Evolutionary conservation across 2,113 vertebrate genomes (phyloP).

Genomic region (Marmota monax): DNA sequence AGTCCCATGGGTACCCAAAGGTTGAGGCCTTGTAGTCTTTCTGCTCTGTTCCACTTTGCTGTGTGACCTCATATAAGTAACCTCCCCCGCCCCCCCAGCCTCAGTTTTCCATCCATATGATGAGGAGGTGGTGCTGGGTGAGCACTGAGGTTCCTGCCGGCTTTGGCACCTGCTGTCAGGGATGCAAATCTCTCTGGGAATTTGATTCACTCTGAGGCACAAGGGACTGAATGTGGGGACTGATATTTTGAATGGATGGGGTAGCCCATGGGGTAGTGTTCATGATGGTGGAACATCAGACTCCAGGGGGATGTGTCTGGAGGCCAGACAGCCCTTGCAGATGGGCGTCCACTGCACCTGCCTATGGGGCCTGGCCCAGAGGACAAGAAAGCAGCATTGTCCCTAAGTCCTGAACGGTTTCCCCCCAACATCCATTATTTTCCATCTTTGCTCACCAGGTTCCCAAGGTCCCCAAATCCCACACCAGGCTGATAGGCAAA

Average conservation of each 20-base stretch:
- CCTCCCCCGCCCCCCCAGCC: background rate
- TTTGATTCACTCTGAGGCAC: background rate
- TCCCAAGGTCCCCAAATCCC: background rate
- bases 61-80: slow-evolving; percentile 53
- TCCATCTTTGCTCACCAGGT: background rate
- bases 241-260: background rate
- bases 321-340: background rate
- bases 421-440: background rate
- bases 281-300: background rate
- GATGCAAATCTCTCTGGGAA: background rate
- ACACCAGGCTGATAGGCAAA: background rate
- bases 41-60: slow-evolving; percentile 16
- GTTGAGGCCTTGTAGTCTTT: background rate
- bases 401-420: background rate
- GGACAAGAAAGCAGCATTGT: background rate
- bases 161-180: background rate
- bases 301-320: fast-evolving
- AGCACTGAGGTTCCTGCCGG: slow-evolving; percentile 56
- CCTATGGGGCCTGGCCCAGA: background rate
- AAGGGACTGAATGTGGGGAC: background rate
- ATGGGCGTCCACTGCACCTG: background rate
- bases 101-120: slow-evolving; percentile 60
- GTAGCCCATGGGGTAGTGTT: background rate
- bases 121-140: slow-evolving; percentile 56
- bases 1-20: background rate